Percentiles rank a stretch among this genome's conserved stretches.
phyloP scores from a whole-genome alignment of 2,113 vertebrate genomes.

The Stigmatopora nigra region DNA sequence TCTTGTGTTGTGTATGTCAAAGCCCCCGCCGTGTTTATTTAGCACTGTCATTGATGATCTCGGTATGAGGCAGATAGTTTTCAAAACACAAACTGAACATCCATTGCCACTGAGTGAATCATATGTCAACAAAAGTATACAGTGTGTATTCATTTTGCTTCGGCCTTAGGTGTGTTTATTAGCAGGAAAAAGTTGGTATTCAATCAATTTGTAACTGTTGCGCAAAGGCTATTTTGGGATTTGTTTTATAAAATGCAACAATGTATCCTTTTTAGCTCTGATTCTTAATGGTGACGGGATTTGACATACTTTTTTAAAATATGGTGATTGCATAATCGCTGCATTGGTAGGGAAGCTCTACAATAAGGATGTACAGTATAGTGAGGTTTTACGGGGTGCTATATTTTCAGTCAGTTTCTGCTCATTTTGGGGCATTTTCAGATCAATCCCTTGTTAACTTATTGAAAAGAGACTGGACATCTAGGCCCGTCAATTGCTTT shows the following conservation, averaged over 20 bases:
- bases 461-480: too few relatives aligned
- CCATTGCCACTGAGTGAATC: not conserved
- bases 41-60: constrained; percentile 16
- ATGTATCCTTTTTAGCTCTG: constrained; percentile 22
- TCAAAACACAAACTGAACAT: not conserved
- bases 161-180: not conserved
- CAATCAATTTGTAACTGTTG: not conserved
- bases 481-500: too few relatives aligned
- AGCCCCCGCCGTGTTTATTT: constrained; percentile 33
- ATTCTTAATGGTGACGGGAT: not conserved
- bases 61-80: constrained; percentile 16
- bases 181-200: not conserved
- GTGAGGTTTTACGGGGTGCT: too few relatives aligned
- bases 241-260: constrained; percentile 23
- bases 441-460: too few relatives aligned
- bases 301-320: not conserved
- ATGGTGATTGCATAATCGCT: not conserved
- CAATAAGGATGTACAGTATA: not conserved
- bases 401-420: too few relatives aligned
- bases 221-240: constrained; percentile 25
- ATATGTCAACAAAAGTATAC: not conserved
- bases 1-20: not conserved
- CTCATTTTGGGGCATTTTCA: too few relatives aligned
- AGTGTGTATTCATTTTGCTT: not conserved
- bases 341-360: not conserved